Percentiles rank a stretch among this genome's conserved stretches.
phyloP scores from a whole-genome alignment of 2,113 vertebrate genomes.

The Coreoperca whiteheadi region DNA sequence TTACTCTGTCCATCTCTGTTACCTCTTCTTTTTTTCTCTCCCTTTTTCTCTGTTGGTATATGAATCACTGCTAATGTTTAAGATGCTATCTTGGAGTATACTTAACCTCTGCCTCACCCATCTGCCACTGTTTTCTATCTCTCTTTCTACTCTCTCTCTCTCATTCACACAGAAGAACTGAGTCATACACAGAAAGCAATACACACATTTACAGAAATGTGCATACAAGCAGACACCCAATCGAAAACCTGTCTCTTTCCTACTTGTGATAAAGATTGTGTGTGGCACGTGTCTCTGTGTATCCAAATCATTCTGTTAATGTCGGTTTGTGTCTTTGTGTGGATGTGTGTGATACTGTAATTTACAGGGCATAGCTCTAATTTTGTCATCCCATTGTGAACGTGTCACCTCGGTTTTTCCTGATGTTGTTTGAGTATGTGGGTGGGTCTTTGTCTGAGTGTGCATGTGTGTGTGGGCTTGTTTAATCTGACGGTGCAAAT shows the following conservation, averaged over 20 bases:
- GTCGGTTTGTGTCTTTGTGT: conserved; percentile 12
- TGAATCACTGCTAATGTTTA: conserved; percentile 24
- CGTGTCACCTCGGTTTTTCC: conserved; percentile 33
- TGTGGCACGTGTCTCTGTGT: not conserved
- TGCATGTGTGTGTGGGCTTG: conserved; percentile 16
- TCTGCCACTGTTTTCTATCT: conserved; percentile 1
- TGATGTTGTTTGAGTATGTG: conserved; percentile 25
- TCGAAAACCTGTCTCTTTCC: not conserved
- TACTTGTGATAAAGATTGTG: not conserved
- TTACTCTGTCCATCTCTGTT: not conserved
- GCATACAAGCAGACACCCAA: not conserved
- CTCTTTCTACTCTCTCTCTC: not conserved
- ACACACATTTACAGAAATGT: conserved; percentile 9
- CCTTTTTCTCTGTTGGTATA: not conserved
- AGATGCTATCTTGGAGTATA: not conserved
- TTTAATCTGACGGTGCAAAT: conserved; percentile 68
- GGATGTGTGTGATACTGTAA: conserved; percentile 13
- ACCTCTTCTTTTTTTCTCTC: not conserved
- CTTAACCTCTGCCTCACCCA: conserved; percentile 25
- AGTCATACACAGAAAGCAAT: conserved; percentile 12
- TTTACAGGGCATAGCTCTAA: conserved; percentile 25
- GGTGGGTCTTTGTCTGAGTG: conserved; percentile 3
- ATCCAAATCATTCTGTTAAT: conserved; percentile 5
- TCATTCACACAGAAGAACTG: not conserved
- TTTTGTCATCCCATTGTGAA: conserved; percentile 26